Conservation (phyloP, 2,888 invertebrate species). For the Embidobia sp. region DNA sequence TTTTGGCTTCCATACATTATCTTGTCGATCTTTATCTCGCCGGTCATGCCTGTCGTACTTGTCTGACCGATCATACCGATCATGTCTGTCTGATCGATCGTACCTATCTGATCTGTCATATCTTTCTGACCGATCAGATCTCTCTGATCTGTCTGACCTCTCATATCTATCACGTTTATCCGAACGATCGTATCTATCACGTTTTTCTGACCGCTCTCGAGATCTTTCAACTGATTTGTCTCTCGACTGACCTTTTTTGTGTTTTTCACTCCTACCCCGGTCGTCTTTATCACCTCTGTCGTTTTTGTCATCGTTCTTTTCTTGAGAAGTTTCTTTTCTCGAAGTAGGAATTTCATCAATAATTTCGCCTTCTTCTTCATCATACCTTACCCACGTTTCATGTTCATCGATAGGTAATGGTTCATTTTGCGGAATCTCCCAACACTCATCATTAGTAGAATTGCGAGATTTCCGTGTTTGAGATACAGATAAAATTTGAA, state of each 20-base stretch:
- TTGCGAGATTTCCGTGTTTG: constrained; percentile 3
- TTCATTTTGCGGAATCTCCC: constrained; percentile 52
- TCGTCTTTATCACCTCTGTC: constrained; percentile 17
- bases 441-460: constrained; percentile 22
- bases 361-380: constrained; percentile 52
- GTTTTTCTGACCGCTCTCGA: constrained; percentile 27
- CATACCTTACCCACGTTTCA: constrained; percentile 33
- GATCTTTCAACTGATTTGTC: constrained; percentile 18
- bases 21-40: constrained; percentile 30
- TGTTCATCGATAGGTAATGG: constrained; percentile 22
- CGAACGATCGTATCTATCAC: constrained; percentile 12
- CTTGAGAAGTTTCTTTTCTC: not conserved
- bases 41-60: constrained; percentile 10
- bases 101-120: constrained; percentile 11
- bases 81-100: not conserved
- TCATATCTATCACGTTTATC: constrained; percentile 17
- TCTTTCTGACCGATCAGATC: constrained; percentile 1
- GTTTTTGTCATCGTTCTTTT: not conserved
- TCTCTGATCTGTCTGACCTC: constrained; percentile 13
- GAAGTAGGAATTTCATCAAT: constrained; percentile 17
- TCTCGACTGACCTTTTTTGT: constrained; percentile 9
- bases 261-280: not conserved
- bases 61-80: constrained; percentile 17
- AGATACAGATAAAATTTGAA: constrained; percentile 9
- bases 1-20: constrained; percentile 43